Percentiles rank a stretch among this genome's conserved stretches.
These are phyloP conservation scores for Halcyon malimbica DNA, from an alignment of 2,113 vertebrate species.

Conservation along the genomic window DNA sequence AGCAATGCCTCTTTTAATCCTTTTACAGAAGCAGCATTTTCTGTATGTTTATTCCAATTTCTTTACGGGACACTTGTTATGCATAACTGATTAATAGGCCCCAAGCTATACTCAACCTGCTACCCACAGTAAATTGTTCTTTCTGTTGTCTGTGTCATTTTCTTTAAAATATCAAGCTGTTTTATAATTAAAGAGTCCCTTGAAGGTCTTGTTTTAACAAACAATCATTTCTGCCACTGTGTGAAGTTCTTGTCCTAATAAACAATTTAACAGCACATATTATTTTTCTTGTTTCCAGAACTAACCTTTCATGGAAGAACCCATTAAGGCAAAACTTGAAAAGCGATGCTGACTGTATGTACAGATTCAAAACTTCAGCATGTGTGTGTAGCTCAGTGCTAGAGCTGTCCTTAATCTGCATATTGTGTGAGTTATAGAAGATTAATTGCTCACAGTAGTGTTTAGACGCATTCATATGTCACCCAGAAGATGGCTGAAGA, in stretches of 20 bases:
- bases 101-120: slow-evolving; percentile 54
- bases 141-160: slow-evolving; percentile 25
- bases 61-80: slow-evolving; percentile 6
- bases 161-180: slow-evolving; percentile 63
- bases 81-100: slow-evolving; percentile 50
- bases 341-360: accelerated
- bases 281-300: neutral
- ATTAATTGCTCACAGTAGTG: slow-evolving; percentile 42
- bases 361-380: neutral
- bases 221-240: slow-evolving; percentile 26
- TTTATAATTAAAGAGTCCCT: slow-evolving; percentile 67
- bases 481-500: slow-evolving; percentile 60
- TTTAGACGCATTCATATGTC: neutral
- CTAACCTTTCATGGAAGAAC: neutral
- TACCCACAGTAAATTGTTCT: slow-evolving; percentile 48
- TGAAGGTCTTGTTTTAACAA: slow-evolving; percentile 54
- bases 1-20: neutral
- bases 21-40: neutral
- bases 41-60: neutral
- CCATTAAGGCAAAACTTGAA: neutral
- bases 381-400: neutral
- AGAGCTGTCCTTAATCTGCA: neutral
- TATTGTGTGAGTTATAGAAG: neutral
- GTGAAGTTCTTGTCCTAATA: slow-evolving; percentile 16
- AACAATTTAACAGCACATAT: slow-evolving; percentile 24